These are phyloP conservation scores for Hydrozoanthus gracilis DNA, from an alignment of 92 coral and sea anemone species.

Conservation along the genomic window DNA sequence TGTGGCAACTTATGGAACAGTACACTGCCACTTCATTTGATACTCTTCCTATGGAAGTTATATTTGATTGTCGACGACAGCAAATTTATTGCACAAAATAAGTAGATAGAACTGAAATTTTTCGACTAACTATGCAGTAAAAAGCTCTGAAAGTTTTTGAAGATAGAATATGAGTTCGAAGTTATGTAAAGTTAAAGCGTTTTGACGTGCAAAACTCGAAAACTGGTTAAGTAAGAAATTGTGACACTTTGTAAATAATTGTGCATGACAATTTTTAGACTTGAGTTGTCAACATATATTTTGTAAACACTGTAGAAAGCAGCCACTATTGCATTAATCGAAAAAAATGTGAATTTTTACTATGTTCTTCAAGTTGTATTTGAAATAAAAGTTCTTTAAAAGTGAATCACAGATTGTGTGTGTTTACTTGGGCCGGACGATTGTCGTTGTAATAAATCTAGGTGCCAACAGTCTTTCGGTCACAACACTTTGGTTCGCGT, in stretches of 20 bases:
- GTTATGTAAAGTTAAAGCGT: background rate
- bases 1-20: slow-evolving; percentile 12
- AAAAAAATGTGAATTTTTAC: slow-evolving; percentile 2
- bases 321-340: slow-evolving; percentile 8
- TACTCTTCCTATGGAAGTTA: slow-evolving; percentile 48
- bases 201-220: slow-evolving; percentile 4
- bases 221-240: slow-evolving; percentile 18
- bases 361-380: background rate
- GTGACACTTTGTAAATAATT: slow-evolving; percentile 49
- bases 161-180: background rate
- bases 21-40: slow-evolving; percentile 30
- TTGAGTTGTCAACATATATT: slow-evolving; percentile 37
- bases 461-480: slow-evolving; percentile 1
- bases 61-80: slow-evolving; percentile 44
- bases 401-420: background rate
- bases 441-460: background rate
- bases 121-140: background rate
- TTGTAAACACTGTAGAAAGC: slow-evolving; percentile 34
- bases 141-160: background rate
- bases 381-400: slow-evolving; percentile 25
- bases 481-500: background rate
- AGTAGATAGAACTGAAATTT: slow-evolving; percentile 14
- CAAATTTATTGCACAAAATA: slow-evolving; percentile 34
- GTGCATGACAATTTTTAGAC: slow-evolving; percentile 38
- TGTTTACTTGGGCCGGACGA: background rate